Base-by-base conservation (phyloP, 2,888 invertebrate species). In the Phortica magna region DNA sequence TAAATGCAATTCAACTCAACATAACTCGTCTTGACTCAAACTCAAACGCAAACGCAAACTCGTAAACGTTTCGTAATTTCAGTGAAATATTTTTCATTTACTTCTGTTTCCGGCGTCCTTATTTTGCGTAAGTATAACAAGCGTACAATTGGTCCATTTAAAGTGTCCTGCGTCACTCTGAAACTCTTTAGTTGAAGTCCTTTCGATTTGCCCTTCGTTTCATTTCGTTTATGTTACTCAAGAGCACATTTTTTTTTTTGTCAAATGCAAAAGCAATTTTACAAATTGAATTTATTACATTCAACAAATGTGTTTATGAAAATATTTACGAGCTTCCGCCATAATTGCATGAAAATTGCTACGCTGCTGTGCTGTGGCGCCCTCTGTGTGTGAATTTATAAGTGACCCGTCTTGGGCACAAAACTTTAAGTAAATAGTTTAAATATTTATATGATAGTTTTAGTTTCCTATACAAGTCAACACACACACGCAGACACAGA, bases 221-320 rank as follows among this genome's bases (percentile, higher is more conserved):
- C 48, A 9, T 7, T 68, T 74, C 53, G 70, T 71, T 43, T 22
- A 61, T 9, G 19, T 42, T 67, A 74, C 57, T 73, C 43, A 31
- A 74, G 48, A 64, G 71, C 48, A 48, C n/a, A n/a, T n/a, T n/a
- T n/a, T n/a, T n/a, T 39, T 68, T 81, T 14, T 9, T 75, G 17
- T 76, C 83, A 76, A 77, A 77, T 81, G 85, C 76, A 81, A 85
- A 87, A 84, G 85, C 87, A 85, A 88, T 88, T 83, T 87, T 77
- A 82, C 78, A 88, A 85, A 85, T 88, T 85, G 84, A 87, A 85
- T 85, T 88, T 84, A 84, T 84, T 81, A 78, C 59, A 77, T 77
- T 79, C 77, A 79, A 80, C 71, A 82, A 87, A 84, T 81, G 84
- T 83, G 78, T 85, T 85, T 85, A 87, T 87, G 82, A 82, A 84